A percentile compares a stretch with the other conserved stretches of the same genome.
Conservation (phyloP, 2,797 vertebrate genomes). For the Thripadectes ignobilis region DNA sequence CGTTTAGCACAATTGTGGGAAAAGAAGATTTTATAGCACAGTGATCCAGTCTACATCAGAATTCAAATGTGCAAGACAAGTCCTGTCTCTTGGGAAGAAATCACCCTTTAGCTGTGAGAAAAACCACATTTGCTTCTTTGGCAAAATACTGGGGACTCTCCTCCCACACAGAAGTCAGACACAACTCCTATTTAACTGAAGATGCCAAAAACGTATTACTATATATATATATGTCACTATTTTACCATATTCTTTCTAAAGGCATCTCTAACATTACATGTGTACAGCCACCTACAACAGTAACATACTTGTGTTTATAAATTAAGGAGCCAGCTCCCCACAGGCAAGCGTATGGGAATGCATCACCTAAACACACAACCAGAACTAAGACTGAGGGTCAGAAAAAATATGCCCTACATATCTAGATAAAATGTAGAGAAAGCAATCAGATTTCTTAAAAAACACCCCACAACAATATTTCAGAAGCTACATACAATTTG, state of each 20-base stretch:
- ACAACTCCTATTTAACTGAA: not conserved
- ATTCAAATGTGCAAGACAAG: conserved; percentile 48
- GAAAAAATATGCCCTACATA: not conserved
- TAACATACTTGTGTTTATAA: not conserved
- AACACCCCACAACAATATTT: fast-evolving
- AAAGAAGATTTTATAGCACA: conserved; percentile 40
- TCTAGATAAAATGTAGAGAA: not conserved
- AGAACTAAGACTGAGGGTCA: not conserved
- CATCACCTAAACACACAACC: not conserved
- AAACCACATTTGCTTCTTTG: conserved; percentile 42
- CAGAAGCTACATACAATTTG: not conserved
- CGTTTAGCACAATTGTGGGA: conserved; percentile 47
- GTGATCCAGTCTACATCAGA: conserved; percentile 40
- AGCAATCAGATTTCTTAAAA: not conserved
- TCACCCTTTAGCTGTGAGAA: conserved; percentile 25
- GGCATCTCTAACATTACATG: not conserved
- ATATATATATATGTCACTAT: not conserved
- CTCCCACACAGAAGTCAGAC: not conserved
- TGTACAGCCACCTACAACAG: not conserved
- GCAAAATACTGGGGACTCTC: not conserved
- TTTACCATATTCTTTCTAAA: not conserved
- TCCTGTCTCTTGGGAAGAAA: conserved; percentile 47
- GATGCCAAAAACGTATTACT: not conserved
- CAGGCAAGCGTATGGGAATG: fast-evolving
- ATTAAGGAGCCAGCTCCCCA: not conserved